These are phyloP conservation scores for Leptura quadrifasciata DNA, from an alignment of 2,888 invertebrate genomes.

Conservation along the genomic window DNA sequence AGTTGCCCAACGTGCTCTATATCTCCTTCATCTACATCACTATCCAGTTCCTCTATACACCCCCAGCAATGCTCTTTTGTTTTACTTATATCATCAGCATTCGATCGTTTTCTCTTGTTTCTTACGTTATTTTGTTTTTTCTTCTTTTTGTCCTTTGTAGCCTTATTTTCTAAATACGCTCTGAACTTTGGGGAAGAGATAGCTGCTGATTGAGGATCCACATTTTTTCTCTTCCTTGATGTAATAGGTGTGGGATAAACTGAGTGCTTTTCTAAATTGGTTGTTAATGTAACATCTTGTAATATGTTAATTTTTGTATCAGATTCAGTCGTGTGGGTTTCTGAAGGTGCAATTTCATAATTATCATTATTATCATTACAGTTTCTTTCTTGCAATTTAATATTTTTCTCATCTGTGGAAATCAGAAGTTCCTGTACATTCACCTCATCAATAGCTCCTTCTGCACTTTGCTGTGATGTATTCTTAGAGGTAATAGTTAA, in stretches of 20 bases:
- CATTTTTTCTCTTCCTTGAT: neutral
- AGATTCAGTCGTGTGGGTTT: neutral
- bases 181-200: slow-evolving; percentile 1
- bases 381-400: slow-evolving; percentile 1
- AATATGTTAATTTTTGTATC: slow-evolving; percentile 9
- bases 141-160: neutral
- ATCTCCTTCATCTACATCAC: neutral
- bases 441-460: slow-evolving; percentile 6
- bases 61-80: neutral
- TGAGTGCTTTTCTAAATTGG: neutral
- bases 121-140: neutral
- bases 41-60: neutral
- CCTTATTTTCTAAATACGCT: neutral
- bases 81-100: neutral
- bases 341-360: slow-evolving; percentile 1
- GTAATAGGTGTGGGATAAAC: slow-evolving; percentile 1
- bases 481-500: slow-evolving; percentile 1
- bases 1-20: neutral
- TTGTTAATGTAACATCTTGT: slow-evolving; percentile 6
- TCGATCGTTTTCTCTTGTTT: neutral
- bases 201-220: neutral
- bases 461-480: neutral
- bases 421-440: slow-evolving; percentile 3
- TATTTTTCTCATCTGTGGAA: neutral
- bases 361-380: neutral